These are phyloP conservation scores for Diorhabda elongata DNA, from an alignment of 1,140 invertebrate species.

Conservation along the genomic window DNA sequence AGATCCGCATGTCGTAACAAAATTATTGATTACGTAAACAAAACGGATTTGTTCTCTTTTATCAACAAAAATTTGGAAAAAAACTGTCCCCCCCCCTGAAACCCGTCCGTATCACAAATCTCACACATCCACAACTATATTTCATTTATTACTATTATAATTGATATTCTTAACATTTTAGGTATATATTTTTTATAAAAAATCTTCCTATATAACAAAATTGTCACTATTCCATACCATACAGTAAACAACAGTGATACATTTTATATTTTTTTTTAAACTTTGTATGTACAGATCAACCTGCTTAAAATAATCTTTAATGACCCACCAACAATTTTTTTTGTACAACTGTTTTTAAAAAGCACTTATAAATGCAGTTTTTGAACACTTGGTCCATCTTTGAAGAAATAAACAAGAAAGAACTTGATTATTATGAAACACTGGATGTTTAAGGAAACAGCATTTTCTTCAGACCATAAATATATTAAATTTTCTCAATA, in stretches of 20 bases:
- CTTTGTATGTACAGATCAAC: constrained; percentile 12
- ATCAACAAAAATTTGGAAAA: constrained; percentile 31
- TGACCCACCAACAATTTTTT: constrained; percentile 1
- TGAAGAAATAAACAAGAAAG: background rate
- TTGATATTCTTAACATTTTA: constrained; percentile 16
- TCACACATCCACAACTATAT: constrained; percentile 23
- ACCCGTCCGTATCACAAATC: constrained; percentile 39
- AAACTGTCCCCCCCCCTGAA: constrained; percentile 25
- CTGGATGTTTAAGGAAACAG: background rate
- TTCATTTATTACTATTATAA: constrained; percentile 20
- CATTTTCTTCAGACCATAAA: background rate
- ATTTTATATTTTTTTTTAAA: constrained; percentile 11
- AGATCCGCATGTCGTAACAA: too few species aligned
- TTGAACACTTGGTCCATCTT: constrained; percentile 1
- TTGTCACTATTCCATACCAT: constrained; percentile 32
- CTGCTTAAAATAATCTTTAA: constrained; percentile 5
- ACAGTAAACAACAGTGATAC: constrained; percentile 10
- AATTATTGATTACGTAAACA: too few species aligned
- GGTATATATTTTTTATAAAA: constrained; percentile 24
- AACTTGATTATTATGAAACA: background rate
- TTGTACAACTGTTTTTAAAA: constrained; percentile 11
- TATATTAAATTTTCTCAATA: background rate
- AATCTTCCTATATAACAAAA: constrained; percentile 29
- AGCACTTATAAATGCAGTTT: constrained; percentile 15
- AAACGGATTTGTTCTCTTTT: too few species aligned